Conservation (phyloP, 1,140 invertebrate species). For the Drosophila sp. region DNA sequence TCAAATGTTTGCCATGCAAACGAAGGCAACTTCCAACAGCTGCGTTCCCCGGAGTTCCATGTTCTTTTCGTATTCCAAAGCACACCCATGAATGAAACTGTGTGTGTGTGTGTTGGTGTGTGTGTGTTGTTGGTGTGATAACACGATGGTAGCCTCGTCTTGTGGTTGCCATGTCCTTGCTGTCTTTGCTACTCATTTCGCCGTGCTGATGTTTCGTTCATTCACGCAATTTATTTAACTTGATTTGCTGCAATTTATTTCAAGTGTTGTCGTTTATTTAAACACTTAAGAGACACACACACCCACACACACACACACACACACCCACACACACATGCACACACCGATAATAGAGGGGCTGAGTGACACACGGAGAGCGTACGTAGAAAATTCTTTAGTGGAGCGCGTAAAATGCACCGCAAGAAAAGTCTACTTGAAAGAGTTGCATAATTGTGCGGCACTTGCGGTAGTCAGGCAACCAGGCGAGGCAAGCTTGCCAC, state of each 20-base stretch:
- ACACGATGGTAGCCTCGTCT: constrained; percentile 49
- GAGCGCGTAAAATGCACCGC: constrained; percentile 63
- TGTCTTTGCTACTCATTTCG: constrained; percentile 7
- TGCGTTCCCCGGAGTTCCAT: constrained; percentile 12
- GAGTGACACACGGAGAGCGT: constrained; percentile 1
- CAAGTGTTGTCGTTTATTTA: constrained; percentile 82
- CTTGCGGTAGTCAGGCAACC: constrained; percentile 22
- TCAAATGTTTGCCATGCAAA: constrained; percentile 38
- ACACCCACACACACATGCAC: constrained; percentile 8
- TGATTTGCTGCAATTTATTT: constrained; percentile 82
- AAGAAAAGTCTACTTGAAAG: constrained; percentile 63
- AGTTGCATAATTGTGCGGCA: constrained; percentile 53
- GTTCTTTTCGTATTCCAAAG: constrained; percentile 1
- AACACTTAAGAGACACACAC: constrained; percentile 58
- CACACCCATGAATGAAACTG: background rate
- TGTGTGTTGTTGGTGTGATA: constrained; percentile 43
- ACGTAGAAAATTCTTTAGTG: constrained; percentile 23
- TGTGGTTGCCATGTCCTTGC: constrained; percentile 33
- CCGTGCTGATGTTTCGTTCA: constrained; percentile 60
- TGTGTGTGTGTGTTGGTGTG: constrained; percentile 8
- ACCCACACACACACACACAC: constrained; percentile 27
- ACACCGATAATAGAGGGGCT: background rate
- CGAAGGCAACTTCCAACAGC: constrained; percentile 6
- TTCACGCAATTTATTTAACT: constrained; percentile 81
- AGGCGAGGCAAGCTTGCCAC: constrained; percentile 10